These are phyloP conservation scores for Cecidostiba fungosa DNA, from an alignment of 2,888 invertebrate species.

Conservation along the genomic window DNA sequence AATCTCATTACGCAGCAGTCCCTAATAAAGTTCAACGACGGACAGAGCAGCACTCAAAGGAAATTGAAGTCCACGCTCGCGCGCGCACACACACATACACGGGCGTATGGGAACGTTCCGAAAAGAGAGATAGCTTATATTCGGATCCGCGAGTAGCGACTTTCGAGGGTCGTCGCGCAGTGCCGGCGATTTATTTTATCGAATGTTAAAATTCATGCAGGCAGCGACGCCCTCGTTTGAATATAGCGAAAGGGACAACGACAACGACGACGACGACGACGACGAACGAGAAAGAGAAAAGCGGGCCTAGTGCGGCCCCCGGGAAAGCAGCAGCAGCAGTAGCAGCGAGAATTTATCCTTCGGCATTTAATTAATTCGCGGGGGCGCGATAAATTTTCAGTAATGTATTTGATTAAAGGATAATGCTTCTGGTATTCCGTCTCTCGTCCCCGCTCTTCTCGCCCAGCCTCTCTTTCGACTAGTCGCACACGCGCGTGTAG, in stretches of 20 bases:
- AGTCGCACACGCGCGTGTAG: conserved; percentile 44
- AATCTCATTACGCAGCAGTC: conserved; percentile 47
- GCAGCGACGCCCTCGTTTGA: conserved; percentile 62
- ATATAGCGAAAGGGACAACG: conserved; percentile 34
- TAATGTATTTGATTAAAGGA: conserved; percentile 80
- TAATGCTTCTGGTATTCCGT: conserved; percentile 77
- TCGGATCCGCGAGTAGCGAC: conserved; percentile 67
- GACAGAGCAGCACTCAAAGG: conserved; percentile 41
- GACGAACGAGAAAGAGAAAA: conserved; percentile 46
- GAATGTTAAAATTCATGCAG: conserved; percentile 78
- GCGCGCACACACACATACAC: conserved; percentile 46
- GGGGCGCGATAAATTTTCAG: conserved; percentile 79
- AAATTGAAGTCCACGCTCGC: conserved; percentile 52
- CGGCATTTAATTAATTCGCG: conserved; percentile 80
- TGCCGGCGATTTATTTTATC: conserved; percentile 76
- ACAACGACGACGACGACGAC: background rate
- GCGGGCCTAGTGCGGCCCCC: conserved; percentile 46
- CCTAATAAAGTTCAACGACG: conserved; percentile 46
- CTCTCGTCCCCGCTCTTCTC: conserved; percentile 52
- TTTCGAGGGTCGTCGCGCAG: conserved; percentile 66
- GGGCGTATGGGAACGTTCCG: conserved; percentile 29
- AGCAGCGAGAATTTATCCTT: conserved; percentile 78
- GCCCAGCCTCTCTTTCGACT: conserved; percentile 58
- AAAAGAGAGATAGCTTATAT: conserved; percentile 27
- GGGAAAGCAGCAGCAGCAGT: conserved; percentile 30